A percentile compares a stretch with the other conserved stretches of the same genome.
Conservation (phyloP, 53 echinoderm and acorn worm species). For the Echinarachnius parma region DNA sequence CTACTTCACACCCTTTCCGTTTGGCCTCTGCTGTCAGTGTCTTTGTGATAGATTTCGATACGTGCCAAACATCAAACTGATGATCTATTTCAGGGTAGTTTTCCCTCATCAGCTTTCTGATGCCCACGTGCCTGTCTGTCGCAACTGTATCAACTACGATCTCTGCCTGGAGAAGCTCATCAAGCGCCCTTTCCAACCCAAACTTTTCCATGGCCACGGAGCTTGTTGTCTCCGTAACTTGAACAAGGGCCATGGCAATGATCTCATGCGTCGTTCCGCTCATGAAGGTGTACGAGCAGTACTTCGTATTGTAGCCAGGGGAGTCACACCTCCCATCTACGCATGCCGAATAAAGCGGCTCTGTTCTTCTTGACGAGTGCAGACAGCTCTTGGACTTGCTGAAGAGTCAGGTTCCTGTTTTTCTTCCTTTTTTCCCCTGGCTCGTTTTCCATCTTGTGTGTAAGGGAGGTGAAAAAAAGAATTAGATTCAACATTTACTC, state of each 20-base stretch:
- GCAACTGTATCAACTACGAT: not conserved
- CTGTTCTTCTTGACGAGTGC: no score
- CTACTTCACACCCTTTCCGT: constrained; percentile 19
- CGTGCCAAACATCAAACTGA: constrained; percentile 51
- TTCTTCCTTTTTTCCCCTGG: no score
- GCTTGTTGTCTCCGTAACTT: constrained; percentile 48
- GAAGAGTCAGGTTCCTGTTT: no score
- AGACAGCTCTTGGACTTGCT: no score
- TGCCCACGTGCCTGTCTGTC: constrained; percentile 11
- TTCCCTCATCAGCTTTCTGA: constrained; percentile 10
- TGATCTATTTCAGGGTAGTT: constrained; percentile 17
- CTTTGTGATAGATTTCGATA: constrained; percentile 30
- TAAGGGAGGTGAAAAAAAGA: no score
- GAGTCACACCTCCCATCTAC: constrained; percentile 70
- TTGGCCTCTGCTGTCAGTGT: constrained; percentile 17
- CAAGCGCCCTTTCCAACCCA: constrained; percentile 8
- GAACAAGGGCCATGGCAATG: constrained; percentile 36
- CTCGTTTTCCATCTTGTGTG: no score
- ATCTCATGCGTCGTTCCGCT: constrained; percentile 33
- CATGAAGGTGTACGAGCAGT: constrained; percentile 57
- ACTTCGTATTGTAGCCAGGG: constrained; percentile 69
- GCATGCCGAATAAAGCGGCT: no score
- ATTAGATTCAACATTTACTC: no score
- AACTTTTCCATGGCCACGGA: constrained; percentile 58
- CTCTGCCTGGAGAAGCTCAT: constrained; percentile 9